Base-by-base conservation (phyloP, 2,113 vertebrate species). In the Notarius quadriscutis region DNA sequence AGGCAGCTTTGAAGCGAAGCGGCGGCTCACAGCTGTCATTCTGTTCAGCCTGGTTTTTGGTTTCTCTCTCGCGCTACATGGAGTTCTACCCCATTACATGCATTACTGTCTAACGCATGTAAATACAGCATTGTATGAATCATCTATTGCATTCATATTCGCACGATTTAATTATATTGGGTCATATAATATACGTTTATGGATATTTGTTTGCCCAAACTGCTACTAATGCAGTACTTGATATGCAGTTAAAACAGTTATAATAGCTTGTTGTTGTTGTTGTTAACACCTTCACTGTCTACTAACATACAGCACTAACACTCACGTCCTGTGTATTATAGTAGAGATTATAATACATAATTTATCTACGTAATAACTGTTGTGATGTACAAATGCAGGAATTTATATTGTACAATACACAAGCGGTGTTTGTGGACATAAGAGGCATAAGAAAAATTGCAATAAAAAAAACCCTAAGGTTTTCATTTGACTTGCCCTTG, bases 1-100 rank as follows among this genome's bases (percentile, higher is more conserved):
- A 88, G 80, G 84, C 84, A 77, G 83, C 69, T 88, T 88, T 86
- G 58, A 79, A 86, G 85, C 60, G 17, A 77, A 84, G 67, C 84
- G 30, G 34, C 58, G 27, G 67, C 86, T 65, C 85, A 84, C 74
- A 7, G n/a, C 75, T 87, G 78, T 84, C 86, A 50, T 81, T 84
- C 80, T 67, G 57, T 78, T 90, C 85, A 65, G 87, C 84, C 55
- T 85, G 48, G 53, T 84, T 87, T 89, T 77, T 60, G 55, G 25
- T 72, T n/a, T 77, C 55, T 62, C 51, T 62, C 50, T 27, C 25
- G 14, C 55, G 7, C 22, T 78, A 1, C 5, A 11, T 80, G 75
- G 22, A 8, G 55, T 79, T 57, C 25, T 79, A 18, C 25, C 27
- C 25, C 77, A 27, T 55, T 79, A 57, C 53, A 80, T 57, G 77